A percentile compares a stretch with the other conserved stretches of the same genome.
Conservation (phyloP, 1,140 invertebrate genomes). For the Formica selysi region DNA sequence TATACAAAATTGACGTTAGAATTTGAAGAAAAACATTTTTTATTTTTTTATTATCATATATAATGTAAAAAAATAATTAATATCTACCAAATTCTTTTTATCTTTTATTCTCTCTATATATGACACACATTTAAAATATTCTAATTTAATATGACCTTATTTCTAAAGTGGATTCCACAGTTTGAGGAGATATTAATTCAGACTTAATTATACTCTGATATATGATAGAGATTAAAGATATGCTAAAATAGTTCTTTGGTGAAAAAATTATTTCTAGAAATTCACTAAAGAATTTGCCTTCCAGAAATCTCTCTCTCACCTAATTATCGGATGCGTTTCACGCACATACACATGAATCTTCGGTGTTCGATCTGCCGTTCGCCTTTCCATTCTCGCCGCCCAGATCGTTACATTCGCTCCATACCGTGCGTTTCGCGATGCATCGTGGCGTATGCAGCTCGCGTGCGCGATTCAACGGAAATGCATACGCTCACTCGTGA, state of each 20-base stretch:
- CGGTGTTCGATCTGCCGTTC: not conserved
- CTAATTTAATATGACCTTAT: not conserved
- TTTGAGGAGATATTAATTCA: not conserved
- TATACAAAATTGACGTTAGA: not conserved
- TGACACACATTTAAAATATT: not conserved
- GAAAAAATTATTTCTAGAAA: too few relatives aligned
- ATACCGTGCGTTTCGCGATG: constrained; percentile 18
- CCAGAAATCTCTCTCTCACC: too few relatives aligned
- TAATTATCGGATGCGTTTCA: too few relatives aligned
- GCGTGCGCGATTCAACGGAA: constrained; percentile 11
- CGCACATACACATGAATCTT: not conserved
- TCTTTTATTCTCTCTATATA: not conserved
- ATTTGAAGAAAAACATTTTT: not conserved
- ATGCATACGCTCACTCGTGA: constrained; percentile 6
- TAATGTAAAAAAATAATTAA: not conserved
- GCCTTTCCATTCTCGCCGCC: not conserved
- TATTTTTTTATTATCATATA: not conserved
- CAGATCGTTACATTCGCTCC: constrained; percentile 23
- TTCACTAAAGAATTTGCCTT: too few relatives aligned
- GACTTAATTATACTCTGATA: not conserved
- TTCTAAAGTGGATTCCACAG: not conserved
- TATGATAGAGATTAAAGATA: not conserved
- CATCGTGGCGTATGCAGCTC: constrained; percentile 13
- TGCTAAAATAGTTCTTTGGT: not conserved
- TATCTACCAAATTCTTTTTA: not conserved